phyloP scores from a whole-genome alignment of 2,888 invertebrate species.

The Cecidostiba fungosa region DNA sequence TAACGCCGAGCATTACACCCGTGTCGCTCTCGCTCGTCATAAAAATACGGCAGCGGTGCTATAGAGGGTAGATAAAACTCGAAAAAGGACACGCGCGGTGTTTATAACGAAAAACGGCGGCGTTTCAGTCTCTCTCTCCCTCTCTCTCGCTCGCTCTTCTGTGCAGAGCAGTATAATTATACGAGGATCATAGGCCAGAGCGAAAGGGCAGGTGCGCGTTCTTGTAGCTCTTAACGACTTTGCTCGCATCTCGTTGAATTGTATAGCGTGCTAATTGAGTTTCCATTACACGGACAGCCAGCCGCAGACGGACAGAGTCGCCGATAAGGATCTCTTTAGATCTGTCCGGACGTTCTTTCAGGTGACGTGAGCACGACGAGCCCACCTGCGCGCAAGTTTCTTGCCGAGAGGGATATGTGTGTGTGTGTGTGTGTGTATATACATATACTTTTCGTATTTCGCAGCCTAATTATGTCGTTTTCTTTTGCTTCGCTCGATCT shows the following conservation, averaged over 20 bases:
- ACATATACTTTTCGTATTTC: not conserved
- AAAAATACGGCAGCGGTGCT: not conserved
- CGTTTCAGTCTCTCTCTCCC: not conserved
- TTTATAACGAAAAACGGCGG: constrained; percentile 1
- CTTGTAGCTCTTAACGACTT: not conserved
- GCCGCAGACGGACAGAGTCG: constrained; percentile 27
- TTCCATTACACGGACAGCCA: constrained; percentile 68
- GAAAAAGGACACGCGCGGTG: not conserved
- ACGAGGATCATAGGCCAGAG: constrained; percentile 49
- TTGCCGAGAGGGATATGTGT: not conserved
- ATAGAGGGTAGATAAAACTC: not conserved
- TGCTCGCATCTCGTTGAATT: constrained; percentile 44
- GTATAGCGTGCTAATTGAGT: constrained; percentile 70
- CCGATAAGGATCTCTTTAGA: constrained; percentile 59
- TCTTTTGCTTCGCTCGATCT: not conserved
- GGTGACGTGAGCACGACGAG: not conserved
- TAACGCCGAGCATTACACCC: constrained; percentile 52
- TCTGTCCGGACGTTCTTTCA: constrained; percentile 49
- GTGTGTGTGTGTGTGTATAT: not conserved
- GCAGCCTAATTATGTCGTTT: constrained; percentile 53
- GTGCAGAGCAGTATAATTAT: constrained; percentile 23
- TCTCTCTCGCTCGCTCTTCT: not conserved
- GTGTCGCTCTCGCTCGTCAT: constrained; percentile 6
- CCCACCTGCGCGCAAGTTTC: constrained; percentile 60
- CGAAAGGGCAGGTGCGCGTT: constrained; percentile 39